phyloP scores from a whole-genome alignment of 2,888 invertebrate genomes.

The Diarsia mendica region DNA sequence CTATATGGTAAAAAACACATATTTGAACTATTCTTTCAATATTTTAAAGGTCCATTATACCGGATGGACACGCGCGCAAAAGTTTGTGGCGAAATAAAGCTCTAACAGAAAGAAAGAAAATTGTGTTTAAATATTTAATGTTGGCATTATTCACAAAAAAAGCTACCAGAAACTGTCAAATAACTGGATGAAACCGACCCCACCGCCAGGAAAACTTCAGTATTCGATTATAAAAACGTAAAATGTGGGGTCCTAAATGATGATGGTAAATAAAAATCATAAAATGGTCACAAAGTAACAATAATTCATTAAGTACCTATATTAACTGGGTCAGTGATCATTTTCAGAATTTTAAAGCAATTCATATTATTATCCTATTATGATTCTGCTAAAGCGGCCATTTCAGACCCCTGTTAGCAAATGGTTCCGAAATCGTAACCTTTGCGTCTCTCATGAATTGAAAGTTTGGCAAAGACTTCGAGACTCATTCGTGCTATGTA shows the following conservation, averaged over 20 bases:
- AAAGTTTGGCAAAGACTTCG: not conserved
- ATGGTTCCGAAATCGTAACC: not conserved
- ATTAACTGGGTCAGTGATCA: too few relatives aligned
- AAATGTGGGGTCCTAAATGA: not conserved
- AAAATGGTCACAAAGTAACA: too few relatives aligned
- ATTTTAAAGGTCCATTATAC: not conserved
- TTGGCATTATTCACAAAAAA: too few relatives aligned
- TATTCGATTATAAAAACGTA: not conserved
- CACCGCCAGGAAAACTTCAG: not conserved
- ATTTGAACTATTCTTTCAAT: not conserved
- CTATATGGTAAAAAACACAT: too few relatives aligned
- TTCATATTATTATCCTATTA: too few relatives aligned
- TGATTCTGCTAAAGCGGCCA: too few relatives aligned
- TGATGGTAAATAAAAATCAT: not conserved
- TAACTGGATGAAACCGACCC: too few relatives aligned
- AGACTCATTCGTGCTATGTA: not conserved
- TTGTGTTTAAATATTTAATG: too few relatives aligned
- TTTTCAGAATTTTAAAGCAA: too few relatives aligned
- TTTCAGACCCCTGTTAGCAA: not conserved
- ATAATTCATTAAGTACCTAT: too few relatives aligned
- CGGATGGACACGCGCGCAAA: not conserved
- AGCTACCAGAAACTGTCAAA: too few relatives aligned
- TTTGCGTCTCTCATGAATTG: not conserved
- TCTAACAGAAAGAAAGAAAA: not conserved
- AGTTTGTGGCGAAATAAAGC: not conserved